A percentile compares a stretch with the other conserved stretches of the same genome.
Conservation (phyloP, 2,797 vertebrate species). For the Rhinogobio ventralis region DNA sequence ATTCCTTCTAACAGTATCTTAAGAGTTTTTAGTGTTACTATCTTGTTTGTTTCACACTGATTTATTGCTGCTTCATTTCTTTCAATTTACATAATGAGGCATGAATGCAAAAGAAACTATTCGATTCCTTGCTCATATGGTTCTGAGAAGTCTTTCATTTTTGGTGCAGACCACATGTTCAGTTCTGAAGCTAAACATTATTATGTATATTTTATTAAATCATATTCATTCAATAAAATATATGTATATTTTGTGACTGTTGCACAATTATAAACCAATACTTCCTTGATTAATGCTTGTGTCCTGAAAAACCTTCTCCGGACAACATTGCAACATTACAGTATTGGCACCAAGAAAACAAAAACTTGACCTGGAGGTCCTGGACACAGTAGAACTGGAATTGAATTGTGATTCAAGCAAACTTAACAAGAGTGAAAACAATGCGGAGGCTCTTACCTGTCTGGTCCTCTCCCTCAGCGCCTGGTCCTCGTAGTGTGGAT, state of each 20-base stretch:
- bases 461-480: conserved; percentile 91
- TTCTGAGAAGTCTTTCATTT: not conserved
- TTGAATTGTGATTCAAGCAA: conserved; percentile 1
- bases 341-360: conserved; percentile 1
- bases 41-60: not conserved
- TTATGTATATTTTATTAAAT: conserved; percentile 17
- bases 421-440: not conserved
- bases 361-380: not conserved
- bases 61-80: conserved; percentile 10
- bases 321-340: not conserved
- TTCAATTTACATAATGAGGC: conserved; percentile 20
- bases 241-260: not conserved
- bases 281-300: not conserved
- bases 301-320: conserved; percentile 8
- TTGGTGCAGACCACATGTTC: not conserved
- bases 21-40: not conserved
- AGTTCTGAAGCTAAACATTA: not conserved
- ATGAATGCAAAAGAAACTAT: not conserved
- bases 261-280: not conserved
- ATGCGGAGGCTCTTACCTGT: conserved; percentile 78
- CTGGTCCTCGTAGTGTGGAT: conserved; percentile 96
- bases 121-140: not conserved
- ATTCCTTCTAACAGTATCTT: conserved; percentile 5
- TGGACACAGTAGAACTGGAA: not conserved
- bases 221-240: not conserved